Conservation (phyloP, 2,888 invertebrate species). For the Tinea semifulvella region DNA sequence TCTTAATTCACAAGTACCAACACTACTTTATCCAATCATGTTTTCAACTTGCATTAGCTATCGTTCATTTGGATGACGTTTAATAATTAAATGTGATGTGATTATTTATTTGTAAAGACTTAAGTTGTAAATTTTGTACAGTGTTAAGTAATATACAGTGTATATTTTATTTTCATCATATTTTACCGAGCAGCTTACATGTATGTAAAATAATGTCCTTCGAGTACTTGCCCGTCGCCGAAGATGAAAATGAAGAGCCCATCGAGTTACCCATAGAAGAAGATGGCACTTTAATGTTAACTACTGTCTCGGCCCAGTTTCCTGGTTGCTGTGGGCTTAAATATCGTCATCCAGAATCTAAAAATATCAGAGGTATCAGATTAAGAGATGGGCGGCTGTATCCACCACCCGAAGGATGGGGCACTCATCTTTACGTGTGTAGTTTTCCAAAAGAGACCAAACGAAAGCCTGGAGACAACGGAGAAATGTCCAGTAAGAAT, state of each 20-base stretch:
- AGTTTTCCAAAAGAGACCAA: slow-evolving; percentile 93
- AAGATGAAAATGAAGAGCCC: slow-evolving; percentile 97
- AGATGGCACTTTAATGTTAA: slow-evolving; percentile 91
- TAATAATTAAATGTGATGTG: slow-evolving; percentile 31
- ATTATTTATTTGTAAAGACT: slow-evolving; percentile 59
- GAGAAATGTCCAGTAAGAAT: slow-evolving; percentile 86
- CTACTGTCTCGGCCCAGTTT: slow-evolving; percentile 95
- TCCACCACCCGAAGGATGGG: slow-evolving; percentile 92
- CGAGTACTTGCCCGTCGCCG: slow-evolving; percentile 89
- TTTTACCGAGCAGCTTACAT: slow-evolving; percentile 52
- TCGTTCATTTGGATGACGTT: slow-evolving; percentile 64
- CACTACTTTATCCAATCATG: slow-evolving; percentile 37
- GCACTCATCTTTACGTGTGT: slow-evolving; percentile 77
- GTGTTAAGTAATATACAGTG: slow-evolving; percentile 34
- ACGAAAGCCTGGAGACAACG: slow-evolving; percentile 91
- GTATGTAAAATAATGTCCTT: slow-evolving; percentile 65
- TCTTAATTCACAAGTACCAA: slow-evolving; percentile 34
- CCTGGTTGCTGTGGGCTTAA: slow-evolving; percentile 96
- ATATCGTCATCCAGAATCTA: slow-evolving; percentile 93
- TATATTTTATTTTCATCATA: slow-evolving; percentile 46
- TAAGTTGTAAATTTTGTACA: slow-evolving; percentile 60
- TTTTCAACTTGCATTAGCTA: slow-evolving; percentile 65
- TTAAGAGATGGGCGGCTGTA: slow-evolving; percentile 91
- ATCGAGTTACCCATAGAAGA: slow-evolving; percentile 97
- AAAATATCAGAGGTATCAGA: slow-evolving; percentile 88